Evolutionary conservation across 2,113 vertebrate species (phyloP), one percentile per base, ranked within the genome.

Genomic region (Probosciger aterrimus): DNA sequence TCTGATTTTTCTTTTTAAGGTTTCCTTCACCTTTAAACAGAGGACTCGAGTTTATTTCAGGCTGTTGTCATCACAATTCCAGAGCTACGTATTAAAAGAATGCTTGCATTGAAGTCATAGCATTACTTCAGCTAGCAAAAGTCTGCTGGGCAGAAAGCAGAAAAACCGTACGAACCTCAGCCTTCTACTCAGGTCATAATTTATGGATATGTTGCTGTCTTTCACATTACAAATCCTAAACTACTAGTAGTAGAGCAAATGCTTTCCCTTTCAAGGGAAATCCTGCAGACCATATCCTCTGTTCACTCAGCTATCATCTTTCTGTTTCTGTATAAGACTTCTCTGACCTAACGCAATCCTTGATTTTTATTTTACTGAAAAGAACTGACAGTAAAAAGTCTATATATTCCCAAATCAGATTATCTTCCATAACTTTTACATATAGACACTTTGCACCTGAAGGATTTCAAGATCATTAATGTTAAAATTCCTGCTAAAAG

Each of bases 391-490:
- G 18, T 6, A 81, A 27, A 78, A 74, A 43, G 11, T 47, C 39
- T 27, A 2, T 25, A 10, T 39, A 20, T 88, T 88, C 19, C 10
- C 18, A 76, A 14, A 14, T 39, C 33, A 27, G 47, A 60, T 25
- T 7, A 76, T 31, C 31, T 25, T 37, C 73, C 24, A 4, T 28
- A 96, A 95, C 60, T 97, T 95, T 91, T 31, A 35, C 35, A 50
- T 5, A 67, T 1, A 88, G 33, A 18, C 39, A 19, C 31, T 78
- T 70, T 5, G 14, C 50, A 49, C 10, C 15, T 9, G 31, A 47
- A 67, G 64, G 37, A 78, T 68, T 83, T 43, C 19, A 68, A 28
- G 39, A 71, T 8, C 5, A 1, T 3, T 9, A 15, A 9, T 3
- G 7, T 11, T 65, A 47, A 6, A 28, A 30, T 67, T 77, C 14